A percentile compares a stretch with the other conserved stretches of the same genome.
Evolutionary conservation across 2,113 vertebrate genomes (phyloP).

Genomic region (Ceyx cyanopectus): DNA sequence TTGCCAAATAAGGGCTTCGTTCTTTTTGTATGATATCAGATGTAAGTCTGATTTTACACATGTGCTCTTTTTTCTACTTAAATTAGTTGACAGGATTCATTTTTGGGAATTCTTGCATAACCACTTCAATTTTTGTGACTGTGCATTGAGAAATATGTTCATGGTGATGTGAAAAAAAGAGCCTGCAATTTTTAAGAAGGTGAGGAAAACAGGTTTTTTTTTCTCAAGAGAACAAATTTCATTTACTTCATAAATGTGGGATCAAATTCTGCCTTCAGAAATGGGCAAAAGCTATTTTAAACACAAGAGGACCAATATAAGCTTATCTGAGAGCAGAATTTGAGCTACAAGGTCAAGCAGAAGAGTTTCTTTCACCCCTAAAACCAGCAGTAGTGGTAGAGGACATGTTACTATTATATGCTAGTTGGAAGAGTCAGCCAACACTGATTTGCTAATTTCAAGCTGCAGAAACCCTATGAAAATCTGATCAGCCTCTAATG

Average conservation of each 20-base stretch:
- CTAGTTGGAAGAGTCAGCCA: not conserved
- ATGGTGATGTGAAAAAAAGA: not conserved
- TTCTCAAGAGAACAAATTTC: not conserved
- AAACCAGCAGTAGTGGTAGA: not conserved
- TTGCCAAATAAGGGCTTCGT: constrained; percentile 35
- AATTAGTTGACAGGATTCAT: not conserved
- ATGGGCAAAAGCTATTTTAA: not conserved
- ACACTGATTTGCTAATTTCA: not conserved
- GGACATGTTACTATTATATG: accelerated
- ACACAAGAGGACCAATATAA: not conserved
- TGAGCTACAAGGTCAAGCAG: not conserved
- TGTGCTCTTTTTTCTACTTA: not conserved
- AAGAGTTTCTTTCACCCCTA: not conserved
- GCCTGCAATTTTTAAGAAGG: not conserved
- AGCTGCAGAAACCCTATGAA: not conserved
- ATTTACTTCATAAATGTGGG: not conserved
- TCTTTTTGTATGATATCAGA: not conserved
- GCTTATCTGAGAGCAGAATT: constrained; percentile 15
- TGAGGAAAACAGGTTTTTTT: not conserved
- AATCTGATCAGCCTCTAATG: not conserved
- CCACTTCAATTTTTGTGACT: not conserved
- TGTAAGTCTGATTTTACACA: not conserved
- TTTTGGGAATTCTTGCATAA: not conserved
- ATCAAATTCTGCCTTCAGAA: constrained; percentile 16
- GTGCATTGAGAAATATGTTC: not conserved